phyloP scores from a whole-genome alignment of 1,140 invertebrate genomes.

The Euwallacea fornicatus region DNA sequence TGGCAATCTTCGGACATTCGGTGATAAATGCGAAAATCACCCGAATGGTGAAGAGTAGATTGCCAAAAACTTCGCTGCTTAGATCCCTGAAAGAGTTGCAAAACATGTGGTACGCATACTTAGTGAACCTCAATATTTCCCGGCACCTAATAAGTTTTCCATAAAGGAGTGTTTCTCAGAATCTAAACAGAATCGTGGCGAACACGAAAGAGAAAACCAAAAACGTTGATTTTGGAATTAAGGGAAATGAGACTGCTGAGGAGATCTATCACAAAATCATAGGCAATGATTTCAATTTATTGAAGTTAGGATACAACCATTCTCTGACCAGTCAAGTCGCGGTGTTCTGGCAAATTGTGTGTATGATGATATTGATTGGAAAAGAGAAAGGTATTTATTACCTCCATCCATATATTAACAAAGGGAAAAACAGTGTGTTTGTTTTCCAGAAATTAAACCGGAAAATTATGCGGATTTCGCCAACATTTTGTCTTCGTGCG shows the following conservation, averaged over 20 bases:
- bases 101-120: neutral
- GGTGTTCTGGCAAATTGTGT: slow-evolving; percentile 59
- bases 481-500: slow-evolving; percentile 64
- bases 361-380: slow-evolving; percentile 58
- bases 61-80: slow-evolving; percentile 41
- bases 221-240: slow-evolving; percentile 38
- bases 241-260: slow-evolving; percentile 40
- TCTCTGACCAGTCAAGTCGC: slow-evolving; percentile 53
- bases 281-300: slow-evolving; percentile 31
- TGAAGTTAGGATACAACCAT: slow-evolving; percentile 51
- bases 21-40: slow-evolving; percentile 59
- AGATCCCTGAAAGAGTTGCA: neutral
- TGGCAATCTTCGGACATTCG: slow-evolving; percentile 63
- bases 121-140: neutral
- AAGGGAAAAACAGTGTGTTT: too few species aligned
- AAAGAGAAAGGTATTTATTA: slow-evolving; percentile 52
- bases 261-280: slow-evolving; percentile 53
- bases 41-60: slow-evolving; percentile 53
- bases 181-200: neutral
- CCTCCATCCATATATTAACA: neutral
- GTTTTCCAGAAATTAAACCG: slow-evolving; percentile 56
- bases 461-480: slow-evolving; percentile 66
- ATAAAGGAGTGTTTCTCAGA: neutral
- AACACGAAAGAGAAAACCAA: slow-evolving; percentile 24
- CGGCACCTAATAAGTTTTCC: too few species aligned